Conservation (phyloP, 2,113 vertebrate genomes). For the Anser cygnoides region DNA sequence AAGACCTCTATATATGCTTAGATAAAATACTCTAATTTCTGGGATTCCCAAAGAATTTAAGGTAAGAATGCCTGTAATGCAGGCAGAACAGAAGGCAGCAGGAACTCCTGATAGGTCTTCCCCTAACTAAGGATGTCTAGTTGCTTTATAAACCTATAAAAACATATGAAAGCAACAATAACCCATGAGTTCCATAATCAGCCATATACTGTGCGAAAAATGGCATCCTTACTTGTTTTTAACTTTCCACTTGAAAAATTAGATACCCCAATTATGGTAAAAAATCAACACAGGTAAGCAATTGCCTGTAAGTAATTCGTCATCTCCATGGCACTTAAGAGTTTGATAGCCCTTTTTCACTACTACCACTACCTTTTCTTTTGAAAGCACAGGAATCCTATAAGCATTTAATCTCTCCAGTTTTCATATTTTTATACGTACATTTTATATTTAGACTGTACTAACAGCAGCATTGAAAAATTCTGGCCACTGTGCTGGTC, state of each 20-base stretch:
- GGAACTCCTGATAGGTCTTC: background rate
- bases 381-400: background rate
- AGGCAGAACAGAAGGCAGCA: background rate
- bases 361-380: background rate
- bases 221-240: background rate
- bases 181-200: fast-evolving
- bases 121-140: fast-evolving
- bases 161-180: background rate
- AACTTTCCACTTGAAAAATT: background rate
- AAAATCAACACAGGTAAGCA: background rate
- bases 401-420: background rate
- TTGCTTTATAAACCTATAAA: background rate
- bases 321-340: background rate
- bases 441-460: background rate
- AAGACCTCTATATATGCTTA: background rate
- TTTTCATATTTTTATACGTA: background rate
- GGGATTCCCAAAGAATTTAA: background rate
- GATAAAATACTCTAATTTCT: background rate
- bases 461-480: background rate
- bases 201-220: background rate
- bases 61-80: background rate
- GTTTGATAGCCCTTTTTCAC: background rate
- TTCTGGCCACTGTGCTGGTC: background rate
- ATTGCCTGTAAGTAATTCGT: background rate
- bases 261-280: background rate